These are phyloP conservation scores for Limnodromus scolopaceus DNA, from an alignment of 2,797 vertebrate genomes.

Conservation along the genomic window DNA sequence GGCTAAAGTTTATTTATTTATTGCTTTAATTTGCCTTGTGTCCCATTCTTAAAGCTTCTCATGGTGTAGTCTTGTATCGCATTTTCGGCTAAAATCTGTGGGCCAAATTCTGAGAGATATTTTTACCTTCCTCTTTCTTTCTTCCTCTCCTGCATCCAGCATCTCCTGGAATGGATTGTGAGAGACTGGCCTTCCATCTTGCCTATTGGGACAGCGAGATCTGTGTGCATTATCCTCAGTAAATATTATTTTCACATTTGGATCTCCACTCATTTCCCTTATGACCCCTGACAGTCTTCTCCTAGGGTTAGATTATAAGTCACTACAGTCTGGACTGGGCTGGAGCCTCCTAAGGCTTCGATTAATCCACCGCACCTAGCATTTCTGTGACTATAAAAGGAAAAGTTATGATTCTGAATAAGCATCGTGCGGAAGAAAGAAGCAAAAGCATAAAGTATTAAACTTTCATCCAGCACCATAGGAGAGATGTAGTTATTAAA, in stretches of 20 bases:
- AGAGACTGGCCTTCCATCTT: slow-evolving; percentile 40
- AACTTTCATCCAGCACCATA: slow-evolving; percentile 83
- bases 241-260: slow-evolving; percentile 48
- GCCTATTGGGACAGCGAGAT: slow-evolving; percentile 12
- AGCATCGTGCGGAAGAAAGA: slow-evolving; percentile 73
- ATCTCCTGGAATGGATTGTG: not conserved
- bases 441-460: slow-evolving; percentile 80
- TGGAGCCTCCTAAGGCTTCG: slow-evolving; percentile 50
- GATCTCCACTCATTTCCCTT: slow-evolving; percentile 48
- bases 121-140: not conserved
- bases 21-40: not conserved
- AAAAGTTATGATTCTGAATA: slow-evolving; percentile 77
- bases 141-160: not conserved
- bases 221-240: slow-evolving; percentile 33
- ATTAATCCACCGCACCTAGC: slow-evolving; percentile 69
- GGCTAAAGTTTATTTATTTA: not conserved
- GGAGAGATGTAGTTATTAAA: slow-evolving; percentile 87
- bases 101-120: not conserved
- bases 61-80: not conserved
- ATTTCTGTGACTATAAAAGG: slow-evolving; percentile 72
- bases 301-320: slow-evolving; percentile 22
- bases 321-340: slow-evolving; percentile 6
- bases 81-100: not conserved
- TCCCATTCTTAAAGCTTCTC: not conserved
- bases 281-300: slow-evolving; percentile 14